Evolutionary conservation across 2,888 invertebrate genomes (phyloP).

Genomic region (Macrosoma leucophasiata): DNA sequence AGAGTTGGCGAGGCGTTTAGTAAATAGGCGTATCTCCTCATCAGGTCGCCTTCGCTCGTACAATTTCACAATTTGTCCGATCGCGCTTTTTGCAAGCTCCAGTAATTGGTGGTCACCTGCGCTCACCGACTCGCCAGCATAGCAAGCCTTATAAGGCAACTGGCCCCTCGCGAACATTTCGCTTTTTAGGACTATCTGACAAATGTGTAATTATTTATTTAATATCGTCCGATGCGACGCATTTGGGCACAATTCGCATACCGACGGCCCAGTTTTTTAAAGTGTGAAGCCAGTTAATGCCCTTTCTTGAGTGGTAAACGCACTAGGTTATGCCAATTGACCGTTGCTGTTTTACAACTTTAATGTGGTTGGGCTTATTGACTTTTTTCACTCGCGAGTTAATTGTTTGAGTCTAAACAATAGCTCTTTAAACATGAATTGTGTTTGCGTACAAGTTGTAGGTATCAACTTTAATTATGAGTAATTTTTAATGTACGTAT

Average conservation of each 20-base stretch:
- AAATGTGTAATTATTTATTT: conserved; percentile 76
- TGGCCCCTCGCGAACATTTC: conserved; percentile 48
- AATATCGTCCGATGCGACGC: conserved; percentile 55
- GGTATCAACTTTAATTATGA: too few species aligned
- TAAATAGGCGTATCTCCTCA: conserved; percentile 16
- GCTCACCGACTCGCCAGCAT: conserved; percentile 38
- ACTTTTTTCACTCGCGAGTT: too few species aligned
- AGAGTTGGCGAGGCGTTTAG: too few species aligned
- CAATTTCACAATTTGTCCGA: conserved; percentile 74
- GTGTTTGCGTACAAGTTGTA: too few species aligned
- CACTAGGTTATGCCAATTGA: too few species aligned
- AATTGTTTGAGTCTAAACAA: too few species aligned
- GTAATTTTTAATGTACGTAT: too few species aligned
- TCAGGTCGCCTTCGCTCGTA: too few species aligned
- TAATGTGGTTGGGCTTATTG: too few species aligned
- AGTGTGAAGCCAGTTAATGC: conserved; percentile 41
- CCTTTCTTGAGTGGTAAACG: conserved; percentile 1
- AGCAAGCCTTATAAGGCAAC: conserved; percentile 60
- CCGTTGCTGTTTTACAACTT: too few species aligned
- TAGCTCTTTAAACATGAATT: too few species aligned
- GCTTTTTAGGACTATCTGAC: conserved; percentile 71
- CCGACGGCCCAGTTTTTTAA: conserved; percentile 49
- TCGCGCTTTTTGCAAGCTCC: conserved; percentile 60
- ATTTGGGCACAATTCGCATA: conserved; percentile 70
- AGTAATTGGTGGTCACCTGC: conserved; percentile 71